Conservation (phyloP, 2,797 vertebrate genomes). For the Gobio occitaniae region DNA sequence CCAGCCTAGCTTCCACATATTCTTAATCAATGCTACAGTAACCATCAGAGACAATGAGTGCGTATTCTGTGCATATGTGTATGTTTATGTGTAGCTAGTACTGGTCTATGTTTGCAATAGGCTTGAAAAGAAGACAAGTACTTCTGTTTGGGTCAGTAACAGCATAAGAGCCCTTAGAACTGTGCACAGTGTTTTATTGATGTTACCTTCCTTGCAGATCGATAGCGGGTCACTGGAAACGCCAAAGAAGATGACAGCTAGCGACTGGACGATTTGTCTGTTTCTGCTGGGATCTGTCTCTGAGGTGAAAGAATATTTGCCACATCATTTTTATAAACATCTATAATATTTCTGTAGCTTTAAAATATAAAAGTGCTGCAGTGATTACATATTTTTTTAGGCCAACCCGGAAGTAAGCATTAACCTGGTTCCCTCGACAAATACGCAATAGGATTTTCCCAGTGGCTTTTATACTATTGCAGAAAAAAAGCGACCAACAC, state of each 20-base stretch:
- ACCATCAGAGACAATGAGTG: conserved; percentile 43
- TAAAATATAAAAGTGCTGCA: background rate
- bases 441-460: background rate
- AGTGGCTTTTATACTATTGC: background rate
- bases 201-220: conserved; percentile 64
- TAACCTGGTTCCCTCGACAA: background rate
- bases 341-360: background rate
- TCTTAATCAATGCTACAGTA: background rate
- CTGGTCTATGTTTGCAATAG: conserved; percentile 31
- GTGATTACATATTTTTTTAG: background rate
- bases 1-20: background rate
- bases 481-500: background rate
- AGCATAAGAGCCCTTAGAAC: background rate
- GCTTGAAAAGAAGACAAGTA: background rate
- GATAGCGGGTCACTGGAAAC: conserved; percentile 57
- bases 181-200: conserved; percentile 42
- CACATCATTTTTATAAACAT: background rate
- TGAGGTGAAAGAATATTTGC: conserved; percentile 73
- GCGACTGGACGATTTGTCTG: conserved; percentile 68
- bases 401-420: background rate
- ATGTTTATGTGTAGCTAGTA: background rate
- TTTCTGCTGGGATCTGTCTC: conserved; percentile 74
- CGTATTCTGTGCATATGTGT: background rate
- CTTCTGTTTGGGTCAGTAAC: conserved; percentile 15
- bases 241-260: conserved; percentile 73